phyloP scores from a whole-genome alignment of 2,888 invertebrate species.

The Exephanes ischioxanthus region DNA sequence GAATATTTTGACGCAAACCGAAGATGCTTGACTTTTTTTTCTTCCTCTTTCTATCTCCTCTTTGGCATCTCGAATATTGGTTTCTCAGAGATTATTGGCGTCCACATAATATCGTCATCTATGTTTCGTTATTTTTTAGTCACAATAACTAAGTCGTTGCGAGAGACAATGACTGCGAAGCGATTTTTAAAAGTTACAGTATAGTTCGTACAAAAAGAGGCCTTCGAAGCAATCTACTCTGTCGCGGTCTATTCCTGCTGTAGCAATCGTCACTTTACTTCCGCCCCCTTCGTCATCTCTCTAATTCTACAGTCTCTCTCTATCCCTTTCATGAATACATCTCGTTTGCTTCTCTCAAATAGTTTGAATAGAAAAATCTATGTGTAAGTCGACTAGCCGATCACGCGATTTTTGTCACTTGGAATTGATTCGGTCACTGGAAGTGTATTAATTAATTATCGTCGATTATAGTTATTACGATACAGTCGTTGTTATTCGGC shows the following conservation, averaged over 20 bases:
- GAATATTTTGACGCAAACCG: constrained; percentile 24
- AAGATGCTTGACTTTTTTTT: constrained; percentile 22
- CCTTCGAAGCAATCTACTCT: constrained; percentile 28
- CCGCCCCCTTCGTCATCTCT: constrained; percentile 8
- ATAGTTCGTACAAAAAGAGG: constrained; percentile 56
- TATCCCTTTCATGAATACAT: constrained; percentile 2
- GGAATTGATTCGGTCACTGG: constrained; percentile 57
- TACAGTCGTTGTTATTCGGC: constrained; percentile 57
- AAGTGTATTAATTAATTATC: constrained; percentile 51
- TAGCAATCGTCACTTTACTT: constrained; percentile 9
- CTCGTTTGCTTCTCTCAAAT: constrained; percentile 7
- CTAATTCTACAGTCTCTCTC: neutral
- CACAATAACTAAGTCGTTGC: constrained; percentile 12
- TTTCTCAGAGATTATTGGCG: constrained; percentile 31
- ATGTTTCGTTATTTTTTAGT: constrained; percentile 32
- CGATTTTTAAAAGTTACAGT: constrained; percentile 36
- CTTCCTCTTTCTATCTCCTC: neutral
- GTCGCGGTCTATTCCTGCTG: constrained; percentile 29
- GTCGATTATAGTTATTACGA: constrained; percentile 21
- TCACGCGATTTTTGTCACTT: constrained; percentile 64
- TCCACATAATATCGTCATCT: neutral
- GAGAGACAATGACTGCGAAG: constrained; percentile 40
- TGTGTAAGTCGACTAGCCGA: constrained; percentile 51
- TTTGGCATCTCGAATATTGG: constrained; percentile 53
- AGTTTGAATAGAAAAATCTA: constrained; percentile 35